Percentiles rank a stretch among this genome's conserved stretches.
phyloP scores from a whole-genome alignment of 2,113 vertebrate genomes.

The Ptilorrhoa leucosticta region DNA sequence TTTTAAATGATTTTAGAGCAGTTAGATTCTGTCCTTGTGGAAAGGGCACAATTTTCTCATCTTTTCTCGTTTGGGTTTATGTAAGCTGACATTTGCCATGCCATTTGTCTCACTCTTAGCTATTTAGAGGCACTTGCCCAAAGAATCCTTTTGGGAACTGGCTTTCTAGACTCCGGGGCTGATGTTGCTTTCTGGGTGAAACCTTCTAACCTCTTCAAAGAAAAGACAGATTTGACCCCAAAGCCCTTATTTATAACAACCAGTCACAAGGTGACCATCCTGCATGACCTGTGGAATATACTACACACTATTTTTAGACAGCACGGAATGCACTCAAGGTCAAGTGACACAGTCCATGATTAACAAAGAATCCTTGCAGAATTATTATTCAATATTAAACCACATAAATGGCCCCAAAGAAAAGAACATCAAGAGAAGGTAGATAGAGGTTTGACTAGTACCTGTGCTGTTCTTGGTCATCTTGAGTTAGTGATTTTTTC shows the following conservation, averaged over 20 bases:
- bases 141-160: conserved; percentile 69
- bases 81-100: conserved; percentile 72
- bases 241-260: conserved; percentile 76
- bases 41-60: conserved; percentile 70
- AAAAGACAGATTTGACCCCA: conserved; percentile 72
- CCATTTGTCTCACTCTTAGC: conserved; percentile 66
- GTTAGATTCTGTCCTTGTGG: conserved; percentile 59
- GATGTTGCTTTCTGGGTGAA: conserved; percentile 74
- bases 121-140: conserved; percentile 71
- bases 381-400: conserved; percentile 59
- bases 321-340: conserved; percentile 56
- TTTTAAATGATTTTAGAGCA: conserved; percentile 21
- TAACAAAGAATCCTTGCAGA: conserved; percentile 57
- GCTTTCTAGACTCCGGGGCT: conserved; percentile 50
- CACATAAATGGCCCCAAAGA: not conserved
- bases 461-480: not conserved
- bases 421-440: not conserved
- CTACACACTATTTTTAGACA: conserved; percentile 62
- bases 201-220: conserved; percentile 73
- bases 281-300: conserved; percentile 67
- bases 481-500: not conserved
- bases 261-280: conserved; percentile 62
- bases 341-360: conserved; percentile 66
- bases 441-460: not conserved
- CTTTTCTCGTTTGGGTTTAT: conserved; percentile 65